Evolutionary conservation across 2,797 vertebrate genomes (phyloP).

Genomic region (Crypturellus tataupa): DNA sequence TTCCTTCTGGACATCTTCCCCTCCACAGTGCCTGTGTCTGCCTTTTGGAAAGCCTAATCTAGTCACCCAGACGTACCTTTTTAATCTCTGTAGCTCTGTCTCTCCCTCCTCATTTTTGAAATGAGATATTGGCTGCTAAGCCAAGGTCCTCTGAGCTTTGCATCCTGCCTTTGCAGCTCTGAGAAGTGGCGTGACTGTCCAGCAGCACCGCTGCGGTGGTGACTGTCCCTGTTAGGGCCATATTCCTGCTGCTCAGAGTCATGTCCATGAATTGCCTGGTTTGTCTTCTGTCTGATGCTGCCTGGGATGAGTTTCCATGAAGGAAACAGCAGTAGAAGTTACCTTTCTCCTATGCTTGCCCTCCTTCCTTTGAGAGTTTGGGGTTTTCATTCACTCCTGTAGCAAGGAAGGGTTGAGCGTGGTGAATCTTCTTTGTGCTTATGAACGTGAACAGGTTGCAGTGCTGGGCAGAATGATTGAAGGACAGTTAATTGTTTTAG

Average conservation of each 20-base stretch:
- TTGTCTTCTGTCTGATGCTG: neutral
- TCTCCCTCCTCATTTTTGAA: neutral
- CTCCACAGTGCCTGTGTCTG: neutral
- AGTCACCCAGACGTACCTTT: neutral
- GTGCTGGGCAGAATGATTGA: neutral
- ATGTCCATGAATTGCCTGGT: neutral
- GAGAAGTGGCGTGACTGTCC: neutral
- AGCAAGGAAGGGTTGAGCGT: neutral
- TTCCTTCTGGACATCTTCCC: neutral
- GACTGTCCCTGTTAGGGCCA: neutral
- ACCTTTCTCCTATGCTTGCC: neutral
- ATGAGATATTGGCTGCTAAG: neutral
- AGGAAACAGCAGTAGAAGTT: neutral
- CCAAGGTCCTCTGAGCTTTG: neutral
- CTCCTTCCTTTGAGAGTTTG: neutral
- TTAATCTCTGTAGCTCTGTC: neutral
- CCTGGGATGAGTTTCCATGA: neutral
- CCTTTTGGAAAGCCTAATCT: neutral
- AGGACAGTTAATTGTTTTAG: neutral
- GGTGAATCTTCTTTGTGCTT: neutral
- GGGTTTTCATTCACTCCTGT: neutral
- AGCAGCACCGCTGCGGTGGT: neutral
- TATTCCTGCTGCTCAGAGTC: neutral
- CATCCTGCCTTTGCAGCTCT: neutral
- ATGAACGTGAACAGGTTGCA: neutral